Conservation (phyloP, 2,888 invertebrate genomes). For the Uropetala carovei region DNA sequence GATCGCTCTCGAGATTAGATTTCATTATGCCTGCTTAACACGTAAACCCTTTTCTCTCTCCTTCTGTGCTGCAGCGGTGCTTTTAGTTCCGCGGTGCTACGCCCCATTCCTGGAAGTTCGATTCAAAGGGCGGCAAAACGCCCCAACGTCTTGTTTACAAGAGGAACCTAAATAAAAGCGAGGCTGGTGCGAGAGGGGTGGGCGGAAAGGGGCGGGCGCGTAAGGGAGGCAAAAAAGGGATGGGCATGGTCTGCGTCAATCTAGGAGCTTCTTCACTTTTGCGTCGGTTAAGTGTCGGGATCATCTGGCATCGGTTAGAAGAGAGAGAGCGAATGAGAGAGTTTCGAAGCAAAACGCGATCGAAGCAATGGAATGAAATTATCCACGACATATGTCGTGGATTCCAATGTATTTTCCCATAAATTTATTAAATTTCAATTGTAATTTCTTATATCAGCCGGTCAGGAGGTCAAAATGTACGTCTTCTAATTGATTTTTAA, state of each 20-base stretch:
- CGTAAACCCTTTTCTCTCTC: conserved; percentile 14
- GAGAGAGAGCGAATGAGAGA: neutral
- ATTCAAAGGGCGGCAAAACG: conserved; percentile 28
- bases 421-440: no score
- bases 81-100: conserved; percentile 3
- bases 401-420: no score
- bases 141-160: conserved; percentile 10
- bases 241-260: conserved; percentile 44
- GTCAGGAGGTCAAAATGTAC: no score
- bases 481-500: no score
- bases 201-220: neutral
- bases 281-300: neutral
- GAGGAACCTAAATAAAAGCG: neutral
- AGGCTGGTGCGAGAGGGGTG: neutral
- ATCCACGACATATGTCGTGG: no score
- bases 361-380: no score
- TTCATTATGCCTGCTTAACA: conserved; percentile 13
- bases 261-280: conserved; percentile 34
- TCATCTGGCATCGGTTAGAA: neutral
- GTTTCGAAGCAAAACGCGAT: no score
- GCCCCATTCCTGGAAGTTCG: conserved; percentile 28
- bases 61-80: conserved; percentile 19
- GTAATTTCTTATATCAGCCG: no score
- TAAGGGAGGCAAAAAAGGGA: neutral
- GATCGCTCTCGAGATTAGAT: neutral